These are phyloP conservation scores for Lytechinus pictus DNA, from an alignment of 35 echinoderm and acorn worm species.

Conservation along the genomic window DNA sequence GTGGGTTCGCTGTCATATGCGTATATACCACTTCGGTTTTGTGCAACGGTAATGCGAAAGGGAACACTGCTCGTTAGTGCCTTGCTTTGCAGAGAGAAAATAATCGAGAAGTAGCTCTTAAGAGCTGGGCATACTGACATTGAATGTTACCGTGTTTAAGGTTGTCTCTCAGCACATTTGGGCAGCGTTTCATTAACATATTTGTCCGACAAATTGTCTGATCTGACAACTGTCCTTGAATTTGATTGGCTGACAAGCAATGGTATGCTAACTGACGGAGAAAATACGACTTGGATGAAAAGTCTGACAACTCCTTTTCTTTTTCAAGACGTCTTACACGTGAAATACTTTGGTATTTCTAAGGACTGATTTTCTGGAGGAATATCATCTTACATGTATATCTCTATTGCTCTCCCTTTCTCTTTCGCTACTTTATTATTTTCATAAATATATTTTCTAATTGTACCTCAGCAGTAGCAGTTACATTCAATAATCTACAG, in stretches of 20 bases:
- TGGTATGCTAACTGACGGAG: no score
- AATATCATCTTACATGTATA: not conserved
- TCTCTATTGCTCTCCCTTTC: not conserved
- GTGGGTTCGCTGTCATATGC: not conserved
- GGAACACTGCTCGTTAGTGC: not conserved
- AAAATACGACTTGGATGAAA: no score
- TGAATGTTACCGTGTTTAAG: not conserved
- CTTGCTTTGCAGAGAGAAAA: not conserved
- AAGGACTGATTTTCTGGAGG: not conserved
- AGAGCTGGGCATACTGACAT: not conserved
- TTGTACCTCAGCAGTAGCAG: no score
- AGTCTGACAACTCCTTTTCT: no score
- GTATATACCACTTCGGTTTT: not conserved
- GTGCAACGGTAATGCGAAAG: not conserved
- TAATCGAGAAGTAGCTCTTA: not conserved
- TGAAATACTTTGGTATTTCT: not conserved
- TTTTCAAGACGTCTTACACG: no score
- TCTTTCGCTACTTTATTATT: not conserved
- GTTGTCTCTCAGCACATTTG: not conserved
- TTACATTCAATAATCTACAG: no score
- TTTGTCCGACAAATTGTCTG: no score
- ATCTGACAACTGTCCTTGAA: no score
- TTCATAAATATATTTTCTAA: no score
- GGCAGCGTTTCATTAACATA: not conserved
- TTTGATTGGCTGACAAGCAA: no score